Evolutionary conservation across 2,797 vertebrate species (phyloP).

Genomic region (Ctenosaura bakeri): DNA sequence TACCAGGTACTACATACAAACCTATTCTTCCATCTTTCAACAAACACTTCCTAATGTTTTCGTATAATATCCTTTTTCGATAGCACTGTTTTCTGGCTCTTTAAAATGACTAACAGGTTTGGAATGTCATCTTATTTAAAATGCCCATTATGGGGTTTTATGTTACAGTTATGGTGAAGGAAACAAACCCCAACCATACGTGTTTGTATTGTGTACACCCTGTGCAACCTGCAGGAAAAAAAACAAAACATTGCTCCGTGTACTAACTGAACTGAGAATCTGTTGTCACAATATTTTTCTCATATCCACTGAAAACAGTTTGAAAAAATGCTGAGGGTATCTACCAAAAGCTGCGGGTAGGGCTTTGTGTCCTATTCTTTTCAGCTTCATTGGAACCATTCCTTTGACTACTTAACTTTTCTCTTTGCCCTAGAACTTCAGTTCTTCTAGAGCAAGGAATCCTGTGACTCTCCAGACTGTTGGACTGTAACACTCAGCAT

Average conservation of each 20-base stretch:
- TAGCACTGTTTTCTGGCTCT: too few relatives aligned
- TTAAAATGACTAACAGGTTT: background rate
- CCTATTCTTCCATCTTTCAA: too few relatives aligned
- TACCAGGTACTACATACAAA: slow-evolving; percentile 35
- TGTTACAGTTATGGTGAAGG: background rate
- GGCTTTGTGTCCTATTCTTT: background rate
- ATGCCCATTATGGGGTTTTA: background rate
- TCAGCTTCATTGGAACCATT: background rate
- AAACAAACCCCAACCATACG: background rate
- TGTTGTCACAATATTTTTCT: background rate
- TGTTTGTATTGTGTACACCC: background rate
- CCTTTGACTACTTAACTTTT: background rate
- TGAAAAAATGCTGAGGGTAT: background rate
- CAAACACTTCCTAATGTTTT: background rate
- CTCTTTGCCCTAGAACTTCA: background rate
- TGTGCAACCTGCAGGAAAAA: background rate
- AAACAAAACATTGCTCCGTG: background rate
- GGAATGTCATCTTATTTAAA: background rate
- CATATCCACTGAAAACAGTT: background rate
- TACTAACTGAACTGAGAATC: background rate
- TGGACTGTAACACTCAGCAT: too few relatives aligned
- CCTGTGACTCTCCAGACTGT: too few relatives aligned
- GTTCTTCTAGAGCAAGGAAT: background rate
- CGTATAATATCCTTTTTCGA: background rate
- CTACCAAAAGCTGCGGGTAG: background rate